Evolutionary conservation across 2,888 invertebrate genomes (phyloP).

Genomic region (Plebejus argus): DNA sequence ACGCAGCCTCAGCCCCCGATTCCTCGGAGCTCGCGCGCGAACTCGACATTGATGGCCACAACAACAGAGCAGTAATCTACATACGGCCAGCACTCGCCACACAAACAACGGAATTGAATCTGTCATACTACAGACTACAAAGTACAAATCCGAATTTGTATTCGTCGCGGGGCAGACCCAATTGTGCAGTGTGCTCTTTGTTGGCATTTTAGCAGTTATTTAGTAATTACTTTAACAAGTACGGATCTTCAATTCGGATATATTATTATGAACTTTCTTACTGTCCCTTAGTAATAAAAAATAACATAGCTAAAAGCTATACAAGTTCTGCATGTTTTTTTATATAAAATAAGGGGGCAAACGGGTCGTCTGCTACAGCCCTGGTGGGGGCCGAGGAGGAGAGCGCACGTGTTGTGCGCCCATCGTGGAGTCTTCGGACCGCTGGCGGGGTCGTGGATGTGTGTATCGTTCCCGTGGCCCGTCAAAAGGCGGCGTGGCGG

Average conservation of each 20-base stretch:
- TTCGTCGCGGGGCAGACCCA: conserved; percentile 4
- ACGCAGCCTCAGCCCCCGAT: too few relatives aligned
- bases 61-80: conserved; percentile 1
- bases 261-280: not conserved
- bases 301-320: too few relatives aligned
- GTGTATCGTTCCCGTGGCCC: too few relatives aligned
- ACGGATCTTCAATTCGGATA: not conserved
- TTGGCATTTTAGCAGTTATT: not conserved
- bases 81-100: not conserved
- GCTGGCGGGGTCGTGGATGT: too few relatives aligned
- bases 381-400: too few relatives aligned
- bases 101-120: conserved; percentile 11
- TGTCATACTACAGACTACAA: conserved; percentile 6
- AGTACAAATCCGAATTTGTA: conserved; percentile 16
- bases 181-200: conserved; percentile 13
- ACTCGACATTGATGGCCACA: not conserved
- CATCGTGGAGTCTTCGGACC: too few relatives aligned
- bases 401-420: too few relatives aligned
- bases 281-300: too few relatives aligned
- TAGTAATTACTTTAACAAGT: not conserved
- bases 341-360: too few relatives aligned
- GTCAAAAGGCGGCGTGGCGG: too few relatives aligned
- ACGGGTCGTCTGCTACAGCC: too few relatives aligned
- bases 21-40: not conserved
- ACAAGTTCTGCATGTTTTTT: too few relatives aligned